Conservation (phyloP, 2,113 vertebrate species). For the Formicarius rufipectus region DNA sequence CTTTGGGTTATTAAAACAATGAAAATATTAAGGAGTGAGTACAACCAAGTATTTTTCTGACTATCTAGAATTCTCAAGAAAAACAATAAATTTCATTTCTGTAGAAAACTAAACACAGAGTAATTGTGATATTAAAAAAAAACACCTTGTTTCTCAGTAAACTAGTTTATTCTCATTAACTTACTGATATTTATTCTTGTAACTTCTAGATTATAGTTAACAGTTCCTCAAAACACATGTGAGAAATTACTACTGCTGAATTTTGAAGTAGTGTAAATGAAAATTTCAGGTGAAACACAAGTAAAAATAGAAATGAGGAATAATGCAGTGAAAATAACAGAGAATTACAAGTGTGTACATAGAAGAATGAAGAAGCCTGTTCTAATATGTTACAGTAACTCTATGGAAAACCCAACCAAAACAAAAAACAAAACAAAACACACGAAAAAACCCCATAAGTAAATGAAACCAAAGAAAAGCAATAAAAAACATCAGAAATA, state of each 20-base stretch:
- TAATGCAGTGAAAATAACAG: not conserved
- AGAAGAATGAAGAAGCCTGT: not conserved
- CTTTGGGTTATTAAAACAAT: not conserved
- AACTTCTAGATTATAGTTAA: not conserved
- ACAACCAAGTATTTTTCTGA: not conserved
- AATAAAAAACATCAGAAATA: not conserved
- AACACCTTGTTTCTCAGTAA: not conserved
- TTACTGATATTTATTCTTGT: not conserved
- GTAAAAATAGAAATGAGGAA: not conserved
- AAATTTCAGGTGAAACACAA: not conserved
- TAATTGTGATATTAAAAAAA: not conserved
- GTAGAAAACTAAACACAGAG: not conserved
- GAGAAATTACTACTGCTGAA: not conserved
- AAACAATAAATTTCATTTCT: not conserved
- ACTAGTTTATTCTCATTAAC: not conserved
- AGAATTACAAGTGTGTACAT: not conserved
- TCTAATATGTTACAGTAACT: not conserved
- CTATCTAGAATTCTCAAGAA: not conserved
- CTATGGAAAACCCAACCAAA: not conserved
- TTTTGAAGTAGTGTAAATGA: not conserved
- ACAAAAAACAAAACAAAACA: not conserved
- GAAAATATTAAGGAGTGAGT: not conserved
- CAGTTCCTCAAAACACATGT: not conserved
- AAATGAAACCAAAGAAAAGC: rapidly evolving
- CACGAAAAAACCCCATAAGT: no score